phyloP scores from a whole-genome alignment of 2,888 invertebrate species.

The Oxyteleia sp. region DNA sequence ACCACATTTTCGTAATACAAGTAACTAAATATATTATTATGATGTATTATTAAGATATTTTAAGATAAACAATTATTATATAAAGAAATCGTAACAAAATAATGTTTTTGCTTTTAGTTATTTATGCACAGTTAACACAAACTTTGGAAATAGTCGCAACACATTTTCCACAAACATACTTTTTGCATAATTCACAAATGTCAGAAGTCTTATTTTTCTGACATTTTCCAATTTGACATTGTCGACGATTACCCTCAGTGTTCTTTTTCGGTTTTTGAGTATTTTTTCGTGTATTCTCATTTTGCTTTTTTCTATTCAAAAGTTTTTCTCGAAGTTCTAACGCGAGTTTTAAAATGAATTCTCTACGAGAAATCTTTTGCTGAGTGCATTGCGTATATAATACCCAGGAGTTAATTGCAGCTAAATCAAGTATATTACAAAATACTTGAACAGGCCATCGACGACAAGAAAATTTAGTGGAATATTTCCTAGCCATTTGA shows the following conservation, averaged over 20 bases:
- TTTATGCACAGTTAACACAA: slow-evolving; percentile 8
- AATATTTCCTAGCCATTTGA: slow-evolving; percentile 36
- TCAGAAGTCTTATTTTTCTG: slow-evolving; percentile 27
- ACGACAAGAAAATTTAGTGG: slow-evolving; percentile 30
- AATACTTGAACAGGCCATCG: slow-evolving; percentile 36
- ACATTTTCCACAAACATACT: slow-evolving; percentile 41
- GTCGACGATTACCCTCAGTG: background rate
- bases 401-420: slow-evolving; percentile 77
- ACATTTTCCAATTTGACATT: slow-evolving; percentile 46
- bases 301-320: slow-evolving; percentile 12
- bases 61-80: slow-evolving; percentile 14
- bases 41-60: slow-evolving; percentile 6
- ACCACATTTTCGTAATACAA: slow-evolving; percentile 8
- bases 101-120: background rate
- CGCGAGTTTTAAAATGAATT: slow-evolving; percentile 30
- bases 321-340: slow-evolving; percentile 36
- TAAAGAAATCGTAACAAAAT: slow-evolving; percentile 7
- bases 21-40: slow-evolving; percentile 4
- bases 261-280: slow-evolving; percentile 3
- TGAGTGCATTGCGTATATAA: slow-evolving; percentile 73
- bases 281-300: slow-evolving; percentile 4
- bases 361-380: slow-evolving; percentile 31
- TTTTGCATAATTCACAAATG: slow-evolving; percentile 36
- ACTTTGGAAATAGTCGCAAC: background rate
- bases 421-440: slow-evolving; percentile 39